Percentiles rank a stretch among this genome's conserved stretches.
Evolutionary conservation across 2,888 invertebrate species (phyloP).

Genomic region (Caradrina clavipalpis): DNA sequence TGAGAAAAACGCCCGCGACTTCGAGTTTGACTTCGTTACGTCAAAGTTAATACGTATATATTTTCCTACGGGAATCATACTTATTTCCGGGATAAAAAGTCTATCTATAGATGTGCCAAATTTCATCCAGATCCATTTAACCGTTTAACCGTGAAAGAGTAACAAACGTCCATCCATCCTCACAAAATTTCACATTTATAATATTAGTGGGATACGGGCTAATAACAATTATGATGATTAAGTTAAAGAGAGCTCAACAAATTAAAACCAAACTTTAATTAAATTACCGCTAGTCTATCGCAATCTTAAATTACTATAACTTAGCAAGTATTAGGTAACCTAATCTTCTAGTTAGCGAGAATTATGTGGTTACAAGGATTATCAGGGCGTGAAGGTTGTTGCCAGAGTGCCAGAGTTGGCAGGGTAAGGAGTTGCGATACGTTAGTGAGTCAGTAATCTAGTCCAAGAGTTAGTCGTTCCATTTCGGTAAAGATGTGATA

Average conservation of each 20-base stretch:
- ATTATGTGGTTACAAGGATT: conserved; percentile 50
- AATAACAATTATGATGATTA: background rate
- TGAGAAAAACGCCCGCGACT: no score
- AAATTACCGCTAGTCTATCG: conserved; percentile 21
- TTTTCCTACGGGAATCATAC: background rate
- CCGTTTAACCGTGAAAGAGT: no score
- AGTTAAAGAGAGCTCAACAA: conserved; percentile 34
- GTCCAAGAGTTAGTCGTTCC: conserved; percentile 13
- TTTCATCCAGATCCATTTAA: no score
- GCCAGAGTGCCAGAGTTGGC: conserved; percentile 13
- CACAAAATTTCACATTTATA: no score
- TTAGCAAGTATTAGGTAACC: conserved; percentile 40
- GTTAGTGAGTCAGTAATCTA: conserved; percentile 26
- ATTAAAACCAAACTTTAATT: conserved; percentile 31
- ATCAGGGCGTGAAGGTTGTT: conserved; percentile 66
- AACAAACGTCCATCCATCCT: no score
- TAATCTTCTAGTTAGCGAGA: conserved; percentile 52
- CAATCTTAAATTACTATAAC: conserved; percentile 30
- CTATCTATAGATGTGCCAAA: no score
- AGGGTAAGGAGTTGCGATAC: conserved; percentile 36
- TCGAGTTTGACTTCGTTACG: no score
- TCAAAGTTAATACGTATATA: no score
- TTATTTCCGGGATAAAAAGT: no score
- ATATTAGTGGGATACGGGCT: no score
- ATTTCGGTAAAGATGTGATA: conserved; percentile 7